These are phyloP conservation scores for Chaitophorus viminalis DNA, from an alignment of 2,888 invertebrate genomes.

Conservation along the genomic window DNA sequence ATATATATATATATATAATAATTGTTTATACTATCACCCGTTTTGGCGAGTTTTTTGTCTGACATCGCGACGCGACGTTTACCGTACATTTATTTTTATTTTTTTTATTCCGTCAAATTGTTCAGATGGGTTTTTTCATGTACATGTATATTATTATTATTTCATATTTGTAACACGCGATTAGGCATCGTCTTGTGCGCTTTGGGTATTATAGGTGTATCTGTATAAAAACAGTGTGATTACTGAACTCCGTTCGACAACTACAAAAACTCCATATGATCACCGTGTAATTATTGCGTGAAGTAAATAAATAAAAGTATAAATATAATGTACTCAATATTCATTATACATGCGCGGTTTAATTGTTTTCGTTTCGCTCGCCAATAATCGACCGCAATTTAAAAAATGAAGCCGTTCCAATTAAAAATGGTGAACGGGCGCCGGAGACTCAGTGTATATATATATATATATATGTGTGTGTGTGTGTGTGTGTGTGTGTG, in stretches of 20 bases:
- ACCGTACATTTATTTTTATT: neutral
- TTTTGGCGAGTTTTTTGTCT: constrained; percentile 17
- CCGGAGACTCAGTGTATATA: too few relatives aligned
- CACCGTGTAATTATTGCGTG: neutral
- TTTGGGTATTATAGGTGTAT: too few relatives aligned
- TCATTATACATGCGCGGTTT: neutral
- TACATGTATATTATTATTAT: neutral
- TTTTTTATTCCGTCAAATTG: constrained; percentile 1
- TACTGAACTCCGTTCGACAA: neutral
- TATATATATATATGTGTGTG: too few relatives aligned
- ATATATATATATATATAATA: too few relatives aligned
- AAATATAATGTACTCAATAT: too few relatives aligned
- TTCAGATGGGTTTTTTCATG: neutral
- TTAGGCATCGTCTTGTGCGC: neutral
- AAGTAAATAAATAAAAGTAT: neutral
- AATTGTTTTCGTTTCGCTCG: constrained; percentile 39
- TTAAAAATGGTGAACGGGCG: neutral
- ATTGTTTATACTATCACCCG: neutral
- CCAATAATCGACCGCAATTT: constrained; percentile 9
- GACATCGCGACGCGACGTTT: neutral
- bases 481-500: too few relatives aligned
- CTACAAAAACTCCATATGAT: neutral
- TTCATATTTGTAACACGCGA: too few relatives aligned
- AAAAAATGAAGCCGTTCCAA: neutral
- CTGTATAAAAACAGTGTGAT: constrained; percentile 17